Base-by-base conservation (phyloP, 2,113 vertebrate species). In the Crocuta crocuta region DNA sequence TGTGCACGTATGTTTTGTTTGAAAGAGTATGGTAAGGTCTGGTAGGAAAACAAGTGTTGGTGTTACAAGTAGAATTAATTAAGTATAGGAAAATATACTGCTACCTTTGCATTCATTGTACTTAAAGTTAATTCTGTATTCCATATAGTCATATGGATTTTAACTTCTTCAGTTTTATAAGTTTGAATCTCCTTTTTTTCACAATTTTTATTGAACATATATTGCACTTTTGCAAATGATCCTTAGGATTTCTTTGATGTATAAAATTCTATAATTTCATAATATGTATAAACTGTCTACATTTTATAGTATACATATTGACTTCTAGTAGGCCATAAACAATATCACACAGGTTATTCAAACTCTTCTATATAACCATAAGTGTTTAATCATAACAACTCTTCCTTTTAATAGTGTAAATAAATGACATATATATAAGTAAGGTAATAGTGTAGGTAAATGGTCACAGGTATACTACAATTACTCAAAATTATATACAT, bases 181-280 rank as follows among this genome's bases (percentile, higher is more conserved):
- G 1, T 94, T 83, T 80, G 13, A 89, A 95, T 55, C 0, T 7
- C 5, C 10, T 71, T 71, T 10, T 73, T 86, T 33, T 16, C 16
- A 43, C 1, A 79, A 53, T 74, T 89, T 96, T 74, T 81, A 21
- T 78, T 91, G 28, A 33, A 13, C 19, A 71, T 50, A 58, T 55
- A 12, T 65, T 86, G 2, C 45, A 68, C n/a, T 90, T 97, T 97
- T 84, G 2, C 65, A 87, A 92, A 21, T 66, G 19, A 81, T 84
- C 10, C 15, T 82, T 83, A 68, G 9, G 4, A 79, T 66, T 45
- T 82, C 16, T 55, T 93, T 97, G 13, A 82, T 6, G 43, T 61
- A n/a, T 55, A 31, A 24, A 79, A 74, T 86, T 70, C 2, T 33
- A 31, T 87, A 65, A 92, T 90, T 81, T 19, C 65, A 83, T 80